Conservation (phyloP, 2,113 vertebrate genomes). For the Rhineura floridana region DNA sequence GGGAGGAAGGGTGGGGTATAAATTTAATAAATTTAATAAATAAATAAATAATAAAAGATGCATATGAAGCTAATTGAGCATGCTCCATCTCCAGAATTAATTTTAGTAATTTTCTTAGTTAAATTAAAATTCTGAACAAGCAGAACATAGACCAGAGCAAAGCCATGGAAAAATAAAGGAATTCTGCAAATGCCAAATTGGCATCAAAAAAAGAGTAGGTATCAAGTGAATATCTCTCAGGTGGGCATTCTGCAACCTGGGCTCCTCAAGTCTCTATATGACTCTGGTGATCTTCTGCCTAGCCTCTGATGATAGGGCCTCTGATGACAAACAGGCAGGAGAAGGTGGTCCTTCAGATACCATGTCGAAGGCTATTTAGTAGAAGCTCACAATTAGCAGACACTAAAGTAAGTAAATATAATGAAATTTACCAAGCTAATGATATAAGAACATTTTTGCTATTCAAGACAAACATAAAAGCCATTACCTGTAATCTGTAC, state of each 20-base stretch:
- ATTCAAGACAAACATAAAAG: not conserved
- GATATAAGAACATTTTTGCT: not conserved
- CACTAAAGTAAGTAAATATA: not conserved
- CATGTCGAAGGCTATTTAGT: not conserved
- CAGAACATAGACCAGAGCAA: no score
- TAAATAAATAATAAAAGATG: no score
- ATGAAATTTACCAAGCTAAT: not conserved
- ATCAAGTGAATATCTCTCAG: not conserved
- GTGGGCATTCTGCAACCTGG: not conserved
- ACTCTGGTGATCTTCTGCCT: not conserved
- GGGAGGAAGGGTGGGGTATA: no score
- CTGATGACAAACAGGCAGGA: not conserved
- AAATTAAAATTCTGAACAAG: not conserved
- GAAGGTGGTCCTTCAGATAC: not conserved
- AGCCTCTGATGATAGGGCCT: not conserved
- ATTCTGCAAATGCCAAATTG: not conserved
- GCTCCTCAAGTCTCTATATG: not conserved
- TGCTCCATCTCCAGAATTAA: not conserved
- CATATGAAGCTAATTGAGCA: not conserved
- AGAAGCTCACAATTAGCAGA: not conserved
- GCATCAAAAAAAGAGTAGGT: no score
- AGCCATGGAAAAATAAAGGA: not conserved
- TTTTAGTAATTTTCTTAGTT: not conserved
- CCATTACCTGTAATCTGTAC: conserved; percentile 96
- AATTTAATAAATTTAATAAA: no score